Evolutionary conservation across 2,888 invertebrate genomes (phyloP).

Genomic region (Smittia aterrima): DNA sequence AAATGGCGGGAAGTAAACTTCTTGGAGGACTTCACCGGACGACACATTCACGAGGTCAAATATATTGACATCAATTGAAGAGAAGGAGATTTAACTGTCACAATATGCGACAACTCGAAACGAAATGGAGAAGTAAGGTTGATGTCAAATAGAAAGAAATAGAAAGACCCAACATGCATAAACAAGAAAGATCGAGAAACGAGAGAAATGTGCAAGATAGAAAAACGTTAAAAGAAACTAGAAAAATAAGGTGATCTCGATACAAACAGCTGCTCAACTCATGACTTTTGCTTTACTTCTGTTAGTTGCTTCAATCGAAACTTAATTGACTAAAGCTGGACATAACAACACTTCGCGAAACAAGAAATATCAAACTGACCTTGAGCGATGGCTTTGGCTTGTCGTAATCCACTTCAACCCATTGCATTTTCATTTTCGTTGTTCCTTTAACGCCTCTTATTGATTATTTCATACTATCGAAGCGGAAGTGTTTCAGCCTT

Average conservation of each 20-base stretch:
- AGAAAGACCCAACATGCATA: not conserved
- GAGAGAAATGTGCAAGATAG: not conserved
- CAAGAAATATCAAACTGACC: constrained; percentile 25
- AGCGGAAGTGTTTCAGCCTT: not conserved
- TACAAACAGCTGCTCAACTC: constrained; percentile 30
- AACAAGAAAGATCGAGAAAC: constrained; percentile 22
- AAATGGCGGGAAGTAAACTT: no score
- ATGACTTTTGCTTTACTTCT: no score
- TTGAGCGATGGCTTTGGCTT: constrained; percentile 39
- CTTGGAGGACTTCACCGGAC: no score
- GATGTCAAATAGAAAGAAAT: not conserved
- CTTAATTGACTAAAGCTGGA: no score
- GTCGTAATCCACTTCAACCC: constrained; percentile 41
- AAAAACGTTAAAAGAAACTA: constrained; percentile 9
- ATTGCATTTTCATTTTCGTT: constrained; percentile 39
- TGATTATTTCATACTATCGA: constrained; percentile 4
- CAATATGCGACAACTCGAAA: not conserved
- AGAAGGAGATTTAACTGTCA: no score
- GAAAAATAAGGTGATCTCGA: not conserved
- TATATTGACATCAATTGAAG: no score
- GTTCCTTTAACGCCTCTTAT: not conserved
- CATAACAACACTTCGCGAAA: no score
- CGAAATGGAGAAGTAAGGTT: not conserved
- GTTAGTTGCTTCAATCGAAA: no score
- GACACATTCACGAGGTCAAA: no score